Percentiles rank a stretch among this genome's conserved stretches.
Conservation (phyloP, 2,113 vertebrate species). For the Galemys pyrenaicus region DNA sequence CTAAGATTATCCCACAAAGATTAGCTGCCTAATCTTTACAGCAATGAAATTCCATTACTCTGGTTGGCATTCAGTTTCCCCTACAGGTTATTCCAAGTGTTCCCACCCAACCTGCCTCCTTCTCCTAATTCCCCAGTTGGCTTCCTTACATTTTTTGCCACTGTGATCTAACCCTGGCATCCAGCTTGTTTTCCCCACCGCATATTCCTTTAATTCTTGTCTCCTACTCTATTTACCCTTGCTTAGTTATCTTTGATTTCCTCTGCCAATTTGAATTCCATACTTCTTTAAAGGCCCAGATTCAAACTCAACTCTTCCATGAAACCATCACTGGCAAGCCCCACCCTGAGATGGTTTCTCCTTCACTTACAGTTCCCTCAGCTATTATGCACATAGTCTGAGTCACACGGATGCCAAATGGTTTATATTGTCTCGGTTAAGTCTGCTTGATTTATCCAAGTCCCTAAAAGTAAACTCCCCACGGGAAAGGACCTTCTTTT, state of each 20-base stretch:
- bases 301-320: slow-evolving; percentile 63
- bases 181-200: not conserved
- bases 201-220: not conserved
- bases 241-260: not conserved
- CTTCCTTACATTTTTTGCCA: not conserved
- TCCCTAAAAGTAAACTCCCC: slow-evolving; percentile 54
- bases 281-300: slow-evolving; percentile 29
- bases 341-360: slow-evolving; percentile 8
- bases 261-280: slow-evolving; percentile 51
- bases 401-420: slow-evolving; percentile 52
- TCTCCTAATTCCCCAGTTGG: not conserved
- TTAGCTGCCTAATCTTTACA: not conserved
- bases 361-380: slow-evolving; percentile 14
- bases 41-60: not conserved
- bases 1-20: not conserved
- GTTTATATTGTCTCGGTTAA: slow-evolving; percentile 43
- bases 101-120: not conserved
- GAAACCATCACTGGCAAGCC: slow-evolving; percentile 39
- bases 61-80: not conserved
- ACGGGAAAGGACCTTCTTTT: slow-evolving; percentile 42
- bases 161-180: fast-evolving
- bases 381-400: slow-evolving; percentile 37
- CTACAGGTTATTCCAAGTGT: not conserved
- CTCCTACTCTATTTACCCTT: not conserved
- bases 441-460: slow-evolving; percentile 52